Evolutionary conservation across 2,888 invertebrate species (phyloP), one percentile per base, ranked within the genome.

Genomic region (Bembecia ichneumoniformis): DNA sequence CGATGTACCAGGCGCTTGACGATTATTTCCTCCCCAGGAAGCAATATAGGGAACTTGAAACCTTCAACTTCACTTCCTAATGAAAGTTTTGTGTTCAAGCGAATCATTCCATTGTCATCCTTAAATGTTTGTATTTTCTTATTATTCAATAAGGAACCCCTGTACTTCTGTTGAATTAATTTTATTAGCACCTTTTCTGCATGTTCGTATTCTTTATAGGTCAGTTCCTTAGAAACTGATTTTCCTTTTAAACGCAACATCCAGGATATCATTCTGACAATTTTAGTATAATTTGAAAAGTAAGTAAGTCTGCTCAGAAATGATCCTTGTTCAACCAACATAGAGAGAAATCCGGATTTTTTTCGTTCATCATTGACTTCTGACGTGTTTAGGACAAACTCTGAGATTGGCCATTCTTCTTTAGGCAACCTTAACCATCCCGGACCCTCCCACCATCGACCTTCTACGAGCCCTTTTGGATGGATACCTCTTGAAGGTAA

Each of bases 211-310:
- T n/a, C n/a, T n/a, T n/a, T n/a, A n/a, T n/a, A n/a, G n/a, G n/a
- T n/a, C n/a, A n/a, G n/a, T n/a, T n/a, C n/a, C n/a, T n/a, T n/a
- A n/a, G n/a, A n/a, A n/a, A n/a, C n/a, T n/a, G n/a, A n/a, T n/a
- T n/a, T n/a, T n/a, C n/a, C n/a, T n/a, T n/a, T n/a, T n/a, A n/a
- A n/a, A n/a, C n/a, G n/a, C 15, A 51, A 16, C 10, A 47, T 45
- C 50, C 47, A 47, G 9, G 35, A 35, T 16, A 51, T 13, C 46
- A 40, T 51, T 43, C 48, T 34, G 11, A 51, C 48, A 17, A 48
- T 51, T 15, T 48, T 51, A 3, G 45, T 16, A 15, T 48, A 51
- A 11, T 48, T 48, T 13, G 51, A 51, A 43, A 51, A 48, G 20
- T 51, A 48, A 3, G 15, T 35, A 3, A 48, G 15, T 5, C 16